Evolutionary conservation across 2,113 vertebrate species (phyloP), one percentile per base, ranked within the genome.

Genomic region (Solea senegalensis): DNA sequence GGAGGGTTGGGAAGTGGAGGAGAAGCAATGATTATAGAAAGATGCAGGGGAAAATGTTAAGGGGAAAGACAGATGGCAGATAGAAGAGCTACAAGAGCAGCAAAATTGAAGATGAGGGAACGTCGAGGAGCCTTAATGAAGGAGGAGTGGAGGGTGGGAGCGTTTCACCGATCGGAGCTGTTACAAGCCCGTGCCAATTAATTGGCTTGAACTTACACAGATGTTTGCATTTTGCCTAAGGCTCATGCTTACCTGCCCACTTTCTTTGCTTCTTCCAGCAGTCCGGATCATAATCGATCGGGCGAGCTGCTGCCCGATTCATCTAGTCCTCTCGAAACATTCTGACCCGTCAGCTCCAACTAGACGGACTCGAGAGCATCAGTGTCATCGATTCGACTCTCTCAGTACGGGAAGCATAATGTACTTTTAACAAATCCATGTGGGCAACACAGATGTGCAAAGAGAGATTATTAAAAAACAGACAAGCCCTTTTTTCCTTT

Each of bases 151-250:
- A 69, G 54, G 72, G 60, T 70, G 62, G 76, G 41, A 68, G 70
- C 21, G 9, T 70, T 21, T 52, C 28, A 57, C 43, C n/a, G 46
- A 73, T 78, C 52, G 27, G 54, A 5, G 50, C 11, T 8, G 39
- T 69, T 41, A 63, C 61, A 74, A 72, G 53, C 40, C 50, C 50
- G 57, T 7, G 44, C 44, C 45, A 65, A 74, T 21, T 87, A 82
- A 87, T 84, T 84, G 78, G 66, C 80, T 71, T 76, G 69, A 81
- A 80, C 27, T 27, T 74, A 84, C 64, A 74, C 82, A 89, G 82
- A 89, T 88, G 81, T 85, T 86, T 81, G 78, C 81, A 56, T 75
- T 80, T 72, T 59, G 74, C 76, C 80, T 59, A 9, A 43, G 65
- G 81, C 49, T 52, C 46, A 16, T 54, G 65, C 74, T 74, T 69